phyloP scores from a whole-genome alignment of 35 echinoderm and acorn worm species.

The Lytechinus pictus region DNA sequence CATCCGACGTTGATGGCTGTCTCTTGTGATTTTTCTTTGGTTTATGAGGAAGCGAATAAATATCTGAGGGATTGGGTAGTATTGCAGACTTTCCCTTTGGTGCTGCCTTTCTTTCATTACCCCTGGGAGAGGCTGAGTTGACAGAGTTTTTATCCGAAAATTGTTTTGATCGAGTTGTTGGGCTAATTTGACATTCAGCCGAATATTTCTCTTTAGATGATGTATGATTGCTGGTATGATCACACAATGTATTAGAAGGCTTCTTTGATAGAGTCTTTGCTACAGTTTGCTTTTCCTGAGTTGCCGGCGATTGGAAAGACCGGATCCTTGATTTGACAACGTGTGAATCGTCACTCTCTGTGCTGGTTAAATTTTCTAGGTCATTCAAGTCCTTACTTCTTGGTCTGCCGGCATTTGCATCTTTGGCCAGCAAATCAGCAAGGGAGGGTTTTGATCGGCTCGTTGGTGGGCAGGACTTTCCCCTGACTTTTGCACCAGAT shows the following conservation, averaged over 20 bases:
- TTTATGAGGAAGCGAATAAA: not conserved
- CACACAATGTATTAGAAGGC: not conserved
- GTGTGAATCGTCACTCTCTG: conserved; percentile 46
- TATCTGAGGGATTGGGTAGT: not conserved
- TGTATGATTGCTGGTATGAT: not conserved
- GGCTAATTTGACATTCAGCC: not conserved
- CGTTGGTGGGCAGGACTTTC: conserved; percentile 36
- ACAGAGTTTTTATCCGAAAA: not conserved
- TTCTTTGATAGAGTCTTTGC: conserved; percentile 12
- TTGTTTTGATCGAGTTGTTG: not conserved
- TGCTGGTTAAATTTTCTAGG: not conserved
- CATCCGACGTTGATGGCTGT: not conserved
- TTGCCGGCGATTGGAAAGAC: conserved; percentile 16
- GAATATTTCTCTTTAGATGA: not conserved
- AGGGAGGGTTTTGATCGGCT: conserved; percentile 4
- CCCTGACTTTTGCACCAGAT: not conserved
- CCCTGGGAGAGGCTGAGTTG: not conserved
- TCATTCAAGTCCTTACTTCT: conserved; percentile 38
- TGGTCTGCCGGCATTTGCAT: not conserved
- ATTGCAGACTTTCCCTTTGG: not conserved
- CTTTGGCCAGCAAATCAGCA: conserved; percentile 34
- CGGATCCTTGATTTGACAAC: not conserved
- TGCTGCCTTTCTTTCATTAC: not conserved
- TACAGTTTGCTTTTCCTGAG: not conserved
- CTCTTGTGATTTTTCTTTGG: not conserved